Percentiles rank a stretch among this genome's conserved stretches.
phyloP scores from a whole-genome alignment of 2,113 vertebrate genomes.

The Scortum barcoo region DNA sequence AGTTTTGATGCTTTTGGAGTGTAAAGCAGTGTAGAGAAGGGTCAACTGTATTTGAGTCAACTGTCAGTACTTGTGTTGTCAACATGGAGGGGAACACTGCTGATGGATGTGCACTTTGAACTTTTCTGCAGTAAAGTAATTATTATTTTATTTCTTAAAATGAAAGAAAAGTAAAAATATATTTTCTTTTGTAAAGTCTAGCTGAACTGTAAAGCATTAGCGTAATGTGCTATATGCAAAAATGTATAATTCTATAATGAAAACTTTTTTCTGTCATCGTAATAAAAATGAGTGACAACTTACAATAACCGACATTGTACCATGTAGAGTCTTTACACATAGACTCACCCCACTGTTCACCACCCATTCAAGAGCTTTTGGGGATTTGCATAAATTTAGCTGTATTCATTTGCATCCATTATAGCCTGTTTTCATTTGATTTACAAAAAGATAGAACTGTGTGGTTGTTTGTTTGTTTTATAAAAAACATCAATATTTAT shows the following conservation, averaged over 20 bases:
- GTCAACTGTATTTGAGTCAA: background rate
- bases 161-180: background rate
- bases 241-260: background rate
- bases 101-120: background rate
- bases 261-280: background rate
- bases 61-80: background rate
- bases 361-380: background rate
- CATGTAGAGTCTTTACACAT: background rate
- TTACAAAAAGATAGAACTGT: conserved; percentile 21
- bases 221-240: background rate
- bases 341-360: background rate
- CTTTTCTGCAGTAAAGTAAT: background rate
- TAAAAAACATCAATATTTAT: background rate
- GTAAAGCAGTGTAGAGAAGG: background rate
- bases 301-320: background rate
- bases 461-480: conserved; percentile 11
- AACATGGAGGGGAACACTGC: background rate
- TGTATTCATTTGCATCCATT: conserved; percentile 16
- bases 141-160: background rate
- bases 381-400: conserved; percentile 73
- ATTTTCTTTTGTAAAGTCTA: background rate
- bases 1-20: background rate
- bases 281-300: conserved; percentile 3
- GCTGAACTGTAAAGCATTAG: background rate
- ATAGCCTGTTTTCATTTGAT: conserved; percentile 3